Conservation (phyloP, 1,140 invertebrate species). For the Triops cancriformis region DNA sequence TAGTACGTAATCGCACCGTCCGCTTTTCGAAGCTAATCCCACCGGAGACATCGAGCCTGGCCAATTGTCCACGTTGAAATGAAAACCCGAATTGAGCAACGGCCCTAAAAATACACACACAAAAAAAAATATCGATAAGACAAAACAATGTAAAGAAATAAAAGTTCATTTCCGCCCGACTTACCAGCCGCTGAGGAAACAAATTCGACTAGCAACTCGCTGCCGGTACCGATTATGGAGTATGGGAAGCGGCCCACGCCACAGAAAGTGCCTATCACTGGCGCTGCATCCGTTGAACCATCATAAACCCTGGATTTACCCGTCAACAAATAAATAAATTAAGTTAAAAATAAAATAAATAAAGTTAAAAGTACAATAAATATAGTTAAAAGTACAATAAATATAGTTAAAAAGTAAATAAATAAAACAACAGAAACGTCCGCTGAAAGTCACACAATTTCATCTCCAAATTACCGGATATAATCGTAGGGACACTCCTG, state of each 20-base stretch:
- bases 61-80: slow-evolving; percentile 88
- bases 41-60: slow-evolving; percentile 59
- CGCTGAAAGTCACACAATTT: neutral
- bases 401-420: neutral
- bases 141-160: too few species aligned
- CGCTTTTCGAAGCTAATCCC: slow-evolving; percentile 22
- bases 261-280: slow-evolving; percentile 82
- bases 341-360: neutral
- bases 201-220: slow-evolving; percentile 82
- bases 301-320: slow-evolving; percentile 57
- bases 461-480: slow-evolving; percentile 46
- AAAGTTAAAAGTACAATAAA: neutral
- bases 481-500: slow-evolving; percentile 84
- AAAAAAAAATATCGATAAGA: neutral
- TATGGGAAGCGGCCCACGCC: slow-evolving; percentile 89
- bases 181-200: slow-evolving; percentile 67
- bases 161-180: neutral
- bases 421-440: too few species aligned
- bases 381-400: neutral
- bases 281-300: slow-evolving; percentile 72
- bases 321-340: neutral
- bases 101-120: slow-evolving; percentile 48
- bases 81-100: slow-evolving; percentile 79
- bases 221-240: slow-evolving; percentile 83
- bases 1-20: slow-evolving; percentile 38